Evolutionary conservation across 2,113 vertebrate genomes (phyloP).

Genomic region (Desmodus rotundus): DNA sequence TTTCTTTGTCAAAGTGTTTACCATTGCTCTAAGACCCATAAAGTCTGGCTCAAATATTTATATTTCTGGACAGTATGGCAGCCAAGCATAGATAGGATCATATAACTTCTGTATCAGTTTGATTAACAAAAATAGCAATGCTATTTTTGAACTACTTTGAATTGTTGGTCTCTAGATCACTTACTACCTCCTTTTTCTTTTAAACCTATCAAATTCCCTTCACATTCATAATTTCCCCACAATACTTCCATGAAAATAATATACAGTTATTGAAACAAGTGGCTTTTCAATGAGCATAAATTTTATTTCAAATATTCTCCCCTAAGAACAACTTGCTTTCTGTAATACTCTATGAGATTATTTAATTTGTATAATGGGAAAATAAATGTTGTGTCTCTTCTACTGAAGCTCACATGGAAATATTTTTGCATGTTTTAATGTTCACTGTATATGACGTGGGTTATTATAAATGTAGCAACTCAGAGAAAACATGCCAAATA

Average conservation of each 20-base stretch:
- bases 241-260: background rate
- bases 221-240: background rate
- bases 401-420: background rate
- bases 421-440: background rate
- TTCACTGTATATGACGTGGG: background rate
- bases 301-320: background rate
- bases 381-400: background rate
- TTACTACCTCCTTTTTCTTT: background rate
- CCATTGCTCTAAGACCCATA: background rate
- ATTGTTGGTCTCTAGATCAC: background rate
- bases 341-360: background rate
- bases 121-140: background rate
- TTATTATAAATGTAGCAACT: constrained; percentile 20
- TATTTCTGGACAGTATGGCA: background rate
- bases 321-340: background rate
- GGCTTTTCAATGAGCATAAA: background rate
- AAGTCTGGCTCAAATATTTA: background rate
- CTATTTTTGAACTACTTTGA: background rate
- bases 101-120: background rate
- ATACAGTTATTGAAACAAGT: background rate
- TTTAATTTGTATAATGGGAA: constrained; percentile 14
- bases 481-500: background rate
- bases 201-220: background rate
- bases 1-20: background rate
- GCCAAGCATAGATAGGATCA: background rate